A percentile compares a stretch with the other conserved stretches of the same genome.
These are phyloP conservation scores for Calliphora vicina DNA, from an alignment of 1,140 invertebrate genomes.

Conservation along the genomic window DNA sequence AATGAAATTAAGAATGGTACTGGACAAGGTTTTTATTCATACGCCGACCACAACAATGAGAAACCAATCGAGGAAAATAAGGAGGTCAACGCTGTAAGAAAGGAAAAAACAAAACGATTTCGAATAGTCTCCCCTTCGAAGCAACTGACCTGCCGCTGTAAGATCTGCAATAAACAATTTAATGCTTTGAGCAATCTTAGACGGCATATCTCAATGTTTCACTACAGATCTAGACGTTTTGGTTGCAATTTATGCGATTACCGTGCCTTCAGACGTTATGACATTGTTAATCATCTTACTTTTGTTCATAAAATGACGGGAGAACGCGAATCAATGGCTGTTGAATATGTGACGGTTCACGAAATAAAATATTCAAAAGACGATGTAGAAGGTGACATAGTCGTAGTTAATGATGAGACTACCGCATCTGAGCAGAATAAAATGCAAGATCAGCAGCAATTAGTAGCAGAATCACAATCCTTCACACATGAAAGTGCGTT, in stretches of 20 bases:
- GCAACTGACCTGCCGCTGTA: conserved; percentile 56
- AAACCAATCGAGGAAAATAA: neutral
- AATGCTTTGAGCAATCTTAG: conserved; percentile 63
- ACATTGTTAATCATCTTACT: conserved; percentile 67
- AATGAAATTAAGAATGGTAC: neutral
- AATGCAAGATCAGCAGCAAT: neutral
- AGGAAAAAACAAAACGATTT: conserved; percentile 35
- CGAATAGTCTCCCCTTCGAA: conserved; percentile 53
- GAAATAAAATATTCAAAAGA: conserved; percentile 57
- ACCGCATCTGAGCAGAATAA: neutral
- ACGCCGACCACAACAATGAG: neutral
- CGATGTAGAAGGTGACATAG: conserved; percentile 57
- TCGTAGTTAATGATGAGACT: conserved; percentile 46
- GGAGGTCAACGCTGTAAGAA: neutral
- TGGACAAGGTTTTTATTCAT: neutral
- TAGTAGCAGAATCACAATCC: no score
- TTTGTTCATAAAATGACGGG: conserved; percentile 63
- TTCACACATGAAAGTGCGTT: neutral
- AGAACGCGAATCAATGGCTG: conserved; percentile 51
- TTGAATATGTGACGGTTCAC: conserved; percentile 55
- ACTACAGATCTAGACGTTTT: conserved; percentile 66
- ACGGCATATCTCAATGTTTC: conserved; percentile 67
- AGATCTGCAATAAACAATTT: conserved; percentile 61
- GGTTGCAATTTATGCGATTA: conserved; percentile 69
- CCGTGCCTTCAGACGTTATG: conserved; percentile 66